Evolutionary conservation across 2,113 vertebrate genomes (phyloP), one percentile per base, ranked within the genome.

Genomic region (Cricetomys ansorgei): DNA sequence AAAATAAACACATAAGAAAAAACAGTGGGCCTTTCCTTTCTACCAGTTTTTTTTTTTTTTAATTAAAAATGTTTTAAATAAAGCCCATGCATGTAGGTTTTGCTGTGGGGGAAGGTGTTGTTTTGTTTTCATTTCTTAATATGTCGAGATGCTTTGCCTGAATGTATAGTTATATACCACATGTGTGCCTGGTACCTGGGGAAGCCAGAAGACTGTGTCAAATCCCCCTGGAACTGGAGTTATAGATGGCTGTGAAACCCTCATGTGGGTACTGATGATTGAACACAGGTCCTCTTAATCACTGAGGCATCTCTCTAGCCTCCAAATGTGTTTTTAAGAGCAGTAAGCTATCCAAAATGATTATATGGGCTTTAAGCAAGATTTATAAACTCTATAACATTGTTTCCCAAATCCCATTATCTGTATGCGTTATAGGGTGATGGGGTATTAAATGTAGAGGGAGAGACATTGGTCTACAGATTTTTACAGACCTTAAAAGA

Each of bases 401-500:
- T 55, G 62, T 21, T 65, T 21, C 34, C 73, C 72, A 48, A 76
- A 50, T 73, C 50, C 25, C 69, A 69, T 7, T 5, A 62, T 34
- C 40, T 94, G 27, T 15, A 40, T 29, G 7, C 55, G 40, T 55
- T 67, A 86, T 55, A 23, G 53, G 53, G 12, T 79, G 9, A 88
- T 4, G 3, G 29, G 50, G 80, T 10, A 67, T 59, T 45, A 87
- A 62, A 2, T 29, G n/a, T 12, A 75, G 50, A 77, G 27, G 29
- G 88, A 73, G 37, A 43, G 27, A 13, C 37, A 93, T 5, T 94
- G 40, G 40, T 70, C 13, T 13, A 76, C 5, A 29, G 37, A 23
- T 83, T 90, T 64, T 76, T 62, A 81, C 48, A 86, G 45, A 95
- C 79, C 73, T 96, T 94, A 73, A 89, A 50, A 92, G 16, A 43